Percentiles rank a stretch among this genome's conserved stretches.
Conservation (phyloP, 2,113 vertebrate species). For the Empidonax traillii region DNA sequence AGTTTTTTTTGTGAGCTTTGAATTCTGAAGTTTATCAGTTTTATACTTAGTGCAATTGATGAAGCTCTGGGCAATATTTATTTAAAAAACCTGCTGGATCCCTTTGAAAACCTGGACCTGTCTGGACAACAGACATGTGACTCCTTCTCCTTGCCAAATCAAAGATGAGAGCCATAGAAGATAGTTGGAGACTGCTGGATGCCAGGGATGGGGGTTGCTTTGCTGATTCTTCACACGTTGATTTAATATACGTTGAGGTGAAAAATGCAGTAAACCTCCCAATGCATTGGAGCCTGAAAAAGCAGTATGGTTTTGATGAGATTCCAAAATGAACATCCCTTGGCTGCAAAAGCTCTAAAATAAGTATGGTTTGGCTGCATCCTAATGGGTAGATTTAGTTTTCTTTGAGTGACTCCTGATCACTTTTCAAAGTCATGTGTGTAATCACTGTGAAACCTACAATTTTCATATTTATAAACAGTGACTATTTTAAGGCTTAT, state of each 20-base stretch:
- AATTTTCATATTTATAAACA: conserved; percentile 44
- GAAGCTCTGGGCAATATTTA: background rate
- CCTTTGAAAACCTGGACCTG: conserved; percentile 2
- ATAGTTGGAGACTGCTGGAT: background rate
- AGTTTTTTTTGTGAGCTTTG: background rate
- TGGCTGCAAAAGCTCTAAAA: background rate
- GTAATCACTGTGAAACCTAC: conserved; percentile 31
- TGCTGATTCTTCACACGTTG: background rate
- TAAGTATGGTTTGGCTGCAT: background rate
- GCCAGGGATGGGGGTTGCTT: background rate
- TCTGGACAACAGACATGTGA: background rate
- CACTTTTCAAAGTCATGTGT: conserved; percentile 32
- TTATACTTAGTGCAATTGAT: background rate
- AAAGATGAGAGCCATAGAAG: background rate
- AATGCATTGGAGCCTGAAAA: background rate
- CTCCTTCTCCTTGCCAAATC: background rate
- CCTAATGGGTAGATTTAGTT: background rate
- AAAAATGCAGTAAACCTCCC: background rate
- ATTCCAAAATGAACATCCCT: background rate
- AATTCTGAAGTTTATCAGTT: background rate
- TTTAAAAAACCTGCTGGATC: background rate
- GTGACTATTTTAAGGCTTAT: conserved; percentile 24
- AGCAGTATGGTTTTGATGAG: background rate
- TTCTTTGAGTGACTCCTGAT: background rate
- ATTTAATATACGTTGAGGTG: background rate